Evolutionary conservation across 2,888 invertebrate genomes (phyloP).

Genomic region (Spisula subtruncata): DNA sequence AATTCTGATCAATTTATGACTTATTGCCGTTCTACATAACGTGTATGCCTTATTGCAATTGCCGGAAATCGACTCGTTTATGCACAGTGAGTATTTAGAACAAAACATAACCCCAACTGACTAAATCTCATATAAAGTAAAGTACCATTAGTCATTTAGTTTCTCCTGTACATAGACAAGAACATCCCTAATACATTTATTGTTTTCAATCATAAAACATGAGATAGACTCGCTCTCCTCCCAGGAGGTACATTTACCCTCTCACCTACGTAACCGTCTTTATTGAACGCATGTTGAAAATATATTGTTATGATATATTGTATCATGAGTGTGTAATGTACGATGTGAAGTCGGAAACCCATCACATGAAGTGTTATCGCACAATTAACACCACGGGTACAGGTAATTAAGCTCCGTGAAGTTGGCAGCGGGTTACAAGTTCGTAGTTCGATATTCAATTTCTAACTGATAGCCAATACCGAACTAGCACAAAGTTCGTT

Average conservation of each 20-base stretch:
- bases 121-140: too few relatives aligned
- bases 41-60: too few relatives aligned
- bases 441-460: too few relatives aligned
- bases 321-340: neutral
- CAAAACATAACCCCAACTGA: too few relatives aligned
- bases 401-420: too few relatives aligned
- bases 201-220: neutral
- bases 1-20: too few relatives aligned
- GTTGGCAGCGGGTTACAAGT: too few relatives aligned
- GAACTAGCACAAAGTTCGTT: too few relatives aligned
- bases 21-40: too few relatives aligned
- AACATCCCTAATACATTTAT: neutral
- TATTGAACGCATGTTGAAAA: constrained; percentile 19
- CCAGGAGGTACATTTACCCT: neutral
- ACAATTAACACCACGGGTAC: neutral
- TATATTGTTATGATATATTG: constrained; percentile 6
- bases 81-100: too few relatives aligned
- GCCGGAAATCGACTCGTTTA: too few relatives aligned
- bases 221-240: neutral
- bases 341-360: neutral
- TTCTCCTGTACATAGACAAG: neutral
- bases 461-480: too few relatives aligned
- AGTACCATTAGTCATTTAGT: neutral
- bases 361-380: neutral
- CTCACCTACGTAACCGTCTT: neutral